phyloP scores from a whole-genome alignment of 1,140 invertebrate species.

The Drosophila arawakana region DNA sequence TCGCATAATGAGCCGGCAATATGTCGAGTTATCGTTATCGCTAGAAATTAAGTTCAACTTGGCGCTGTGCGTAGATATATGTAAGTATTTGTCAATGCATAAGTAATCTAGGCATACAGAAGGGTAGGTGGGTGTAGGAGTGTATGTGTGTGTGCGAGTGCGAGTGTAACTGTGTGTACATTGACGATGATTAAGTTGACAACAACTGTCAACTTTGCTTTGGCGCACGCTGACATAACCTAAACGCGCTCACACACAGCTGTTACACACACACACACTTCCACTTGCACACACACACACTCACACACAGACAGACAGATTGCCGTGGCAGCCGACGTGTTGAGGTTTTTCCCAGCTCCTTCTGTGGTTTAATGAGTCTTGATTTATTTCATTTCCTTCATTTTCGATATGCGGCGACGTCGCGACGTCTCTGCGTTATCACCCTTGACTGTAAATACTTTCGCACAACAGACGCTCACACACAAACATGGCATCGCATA shows the following conservation, averaged over 20 bases:
- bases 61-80: slow-evolving; percentile 42
- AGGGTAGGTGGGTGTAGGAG: not conserved
- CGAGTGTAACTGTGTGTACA: slow-evolving; percentile 14
- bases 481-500: not conserved
- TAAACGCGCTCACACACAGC: slow-evolving; percentile 44
- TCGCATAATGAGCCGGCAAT: slow-evolving; percentile 72
- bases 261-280: slow-evolving; percentile 21
- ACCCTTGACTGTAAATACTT: slow-evolving; percentile 28
- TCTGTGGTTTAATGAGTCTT: slow-evolving; percentile 74
- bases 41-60: slow-evolving; percentile 72
- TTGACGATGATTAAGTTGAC: slow-evolving; percentile 82
- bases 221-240: slow-evolving; percentile 53
- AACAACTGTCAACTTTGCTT: slow-evolving; percentile 79
- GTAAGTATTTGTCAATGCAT: slow-evolving; percentile 53
- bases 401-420: slow-evolving; percentile 53
- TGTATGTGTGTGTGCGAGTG: slow-evolving; percentile 7
- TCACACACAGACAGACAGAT: slow-evolving; percentile 17
- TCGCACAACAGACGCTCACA: slow-evolving; percentile 13
- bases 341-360: slow-evolving; percentile 42
- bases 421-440: slow-evolving; percentile 33
- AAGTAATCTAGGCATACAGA: slow-evolving; percentile 28
- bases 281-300: slow-evolving; percentile 15
- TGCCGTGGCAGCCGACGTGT: slow-evolving; percentile 49
- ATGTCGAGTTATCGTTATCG: slow-evolving; percentile 69
- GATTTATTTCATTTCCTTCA: slow-evolving; percentile 79